Conservation (phyloP, 2,888 invertebrate genomes). For the Phengaris alcon region DNA sequence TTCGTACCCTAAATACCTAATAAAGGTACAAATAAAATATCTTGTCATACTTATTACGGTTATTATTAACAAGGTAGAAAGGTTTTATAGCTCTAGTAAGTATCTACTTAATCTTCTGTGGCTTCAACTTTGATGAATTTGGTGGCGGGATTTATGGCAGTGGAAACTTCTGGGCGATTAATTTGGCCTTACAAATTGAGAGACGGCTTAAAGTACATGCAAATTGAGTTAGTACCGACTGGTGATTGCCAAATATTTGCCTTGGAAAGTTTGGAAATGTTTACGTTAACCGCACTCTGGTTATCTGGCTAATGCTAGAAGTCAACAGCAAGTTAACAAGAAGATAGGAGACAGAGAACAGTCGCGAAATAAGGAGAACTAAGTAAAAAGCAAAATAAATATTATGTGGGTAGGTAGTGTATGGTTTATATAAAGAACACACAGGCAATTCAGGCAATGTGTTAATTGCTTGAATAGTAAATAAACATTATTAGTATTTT, state of each 20-base stretch:
- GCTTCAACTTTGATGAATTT: background rate
- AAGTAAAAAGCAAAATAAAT: too few relatives aligned
- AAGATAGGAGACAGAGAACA: background rate
- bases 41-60: background rate
- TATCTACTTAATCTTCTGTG: too few relatives aligned
- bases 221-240: constrained; percentile 22
- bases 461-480: background rate
- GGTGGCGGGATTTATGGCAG: constrained; percentile 7
- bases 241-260: constrained; percentile 27
- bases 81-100: background rate
- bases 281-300: constrained; percentile 20
- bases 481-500: background rate
- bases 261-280: constrained; percentile 24
- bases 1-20: too few relatives aligned
- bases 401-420: too few relatives aligned
- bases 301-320: constrained; percentile 14
- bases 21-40: background rate
- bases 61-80: background rate
- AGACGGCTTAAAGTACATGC: constrained; percentile 22
- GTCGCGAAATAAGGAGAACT: background rate
- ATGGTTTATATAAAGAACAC: background rate
- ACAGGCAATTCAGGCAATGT: background rate
- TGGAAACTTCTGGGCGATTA: constrained; percentile 11
- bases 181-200: constrained; percentile 3
- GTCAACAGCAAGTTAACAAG: constrained; percentile 8